A percentile compares a stretch with the other conserved stretches of the same genome.
Evolutionary conservation across 2,113 vertebrate species (phyloP).

Genomic region (Brevimyrus niger): DNA sequence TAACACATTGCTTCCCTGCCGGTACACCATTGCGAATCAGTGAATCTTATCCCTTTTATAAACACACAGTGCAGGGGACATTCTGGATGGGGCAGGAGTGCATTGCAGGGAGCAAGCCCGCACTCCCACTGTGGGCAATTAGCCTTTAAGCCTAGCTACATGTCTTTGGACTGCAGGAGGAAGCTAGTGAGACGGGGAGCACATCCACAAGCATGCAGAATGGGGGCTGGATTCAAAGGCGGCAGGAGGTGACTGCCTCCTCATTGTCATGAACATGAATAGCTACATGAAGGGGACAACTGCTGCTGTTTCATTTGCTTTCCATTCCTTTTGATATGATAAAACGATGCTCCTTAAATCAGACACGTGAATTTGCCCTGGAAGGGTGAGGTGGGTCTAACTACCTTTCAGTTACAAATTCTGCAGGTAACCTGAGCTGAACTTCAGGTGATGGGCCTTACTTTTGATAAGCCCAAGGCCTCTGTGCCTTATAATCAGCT

Average conservation of each 20-base stretch:
- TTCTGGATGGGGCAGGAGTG: neutral
- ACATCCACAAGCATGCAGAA: neutral
- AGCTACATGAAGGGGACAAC: neutral
- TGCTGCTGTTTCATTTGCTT: neutral
- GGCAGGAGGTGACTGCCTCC: neutral
- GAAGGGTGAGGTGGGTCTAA: neutral
- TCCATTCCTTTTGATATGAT: neutral
- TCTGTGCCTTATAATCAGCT: slow-evolving; percentile 7
- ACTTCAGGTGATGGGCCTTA: neutral
- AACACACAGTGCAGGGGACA: neutral
- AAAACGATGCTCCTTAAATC: neutral
- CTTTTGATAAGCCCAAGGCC: neutral
- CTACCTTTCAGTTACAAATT: neutral
- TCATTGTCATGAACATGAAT: neutral
- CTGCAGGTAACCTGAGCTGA: neutral
- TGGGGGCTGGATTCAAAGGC: neutral
- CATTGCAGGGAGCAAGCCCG: neutral
- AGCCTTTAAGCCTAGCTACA: neutral
- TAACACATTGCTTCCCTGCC: neutral
- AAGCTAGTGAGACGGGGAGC: neutral
- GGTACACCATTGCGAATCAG: neutral
- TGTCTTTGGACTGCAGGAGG: neutral
- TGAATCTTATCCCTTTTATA: neutral
- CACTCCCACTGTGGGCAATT: neutral
- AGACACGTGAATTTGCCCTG: neutral